Conservation (phyloP, 35 echinoderm and acorn worm genomes). For the Lytechinus variegatus region DNA sequence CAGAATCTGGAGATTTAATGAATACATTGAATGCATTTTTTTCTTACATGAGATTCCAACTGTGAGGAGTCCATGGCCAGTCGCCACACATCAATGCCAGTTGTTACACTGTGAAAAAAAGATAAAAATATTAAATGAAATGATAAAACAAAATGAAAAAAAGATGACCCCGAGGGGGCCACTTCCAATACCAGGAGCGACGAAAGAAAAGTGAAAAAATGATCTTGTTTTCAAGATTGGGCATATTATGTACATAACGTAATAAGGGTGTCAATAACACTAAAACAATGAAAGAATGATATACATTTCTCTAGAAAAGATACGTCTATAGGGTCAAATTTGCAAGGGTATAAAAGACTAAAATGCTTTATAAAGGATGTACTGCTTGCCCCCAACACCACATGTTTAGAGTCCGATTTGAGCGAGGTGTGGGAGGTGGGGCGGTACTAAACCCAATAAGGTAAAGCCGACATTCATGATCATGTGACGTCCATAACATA, state of each 20-base stretch:
- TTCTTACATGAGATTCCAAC: constrained; percentile 37
- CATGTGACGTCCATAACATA: too few relatives aligned
- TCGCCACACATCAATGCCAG: constrained; percentile 27
- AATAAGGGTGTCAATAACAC: neutral
- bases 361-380: too few relatives aligned
- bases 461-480: too few relatives aligned
- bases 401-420: too few relatives aligned
- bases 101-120: neutral
- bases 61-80: neutral
- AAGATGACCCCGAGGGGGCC: too few relatives aligned
- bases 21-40: too few relatives aligned
- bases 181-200: neutral
- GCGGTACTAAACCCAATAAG: too few relatives aligned
- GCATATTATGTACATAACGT: neutral
- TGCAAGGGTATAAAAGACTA: too few relatives aligned
- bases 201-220: neutral
- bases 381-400: too few relatives aligned
- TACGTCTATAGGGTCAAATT: too few relatives aligned
- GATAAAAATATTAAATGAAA: neutral
- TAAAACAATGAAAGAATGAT: neutral
- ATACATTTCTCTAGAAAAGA: too few relatives aligned
- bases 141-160: neutral
- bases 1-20: neutral
- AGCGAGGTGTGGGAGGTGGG: too few relatives aligned
- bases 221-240: neutral